A percentile compares a stretch with the other conserved stretches of the same genome.
These are phyloP conservation scores for Mirza zaza DNA, from an alignment of 2,113 vertebrate genomes.

Conservation along the genomic window DNA sequence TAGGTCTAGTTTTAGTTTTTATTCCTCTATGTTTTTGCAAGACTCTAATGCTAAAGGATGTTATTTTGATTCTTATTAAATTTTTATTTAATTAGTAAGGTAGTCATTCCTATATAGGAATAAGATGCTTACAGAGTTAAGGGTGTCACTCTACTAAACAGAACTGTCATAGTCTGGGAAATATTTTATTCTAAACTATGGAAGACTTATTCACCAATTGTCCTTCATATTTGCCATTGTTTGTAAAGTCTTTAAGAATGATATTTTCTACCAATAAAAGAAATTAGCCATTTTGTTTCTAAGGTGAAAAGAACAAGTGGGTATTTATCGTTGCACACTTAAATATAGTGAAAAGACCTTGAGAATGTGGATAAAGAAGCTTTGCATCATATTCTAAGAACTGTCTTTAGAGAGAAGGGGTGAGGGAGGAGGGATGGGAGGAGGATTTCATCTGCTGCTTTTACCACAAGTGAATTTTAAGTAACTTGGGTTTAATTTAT, in stretches of 20 bases:
- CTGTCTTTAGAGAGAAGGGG: neutral
- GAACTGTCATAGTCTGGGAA: slow-evolving; percentile 21
- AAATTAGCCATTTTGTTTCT: slow-evolving; percentile 7
- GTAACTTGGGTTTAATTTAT: slow-evolving; percentile 18
- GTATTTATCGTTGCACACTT: neutral
- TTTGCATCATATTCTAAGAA: neutral
- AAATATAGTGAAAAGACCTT: slow-evolving; percentile 29
- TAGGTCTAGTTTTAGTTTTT: slow-evolving; percentile 19
- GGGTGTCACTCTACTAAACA: neutral
- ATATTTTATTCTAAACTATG: neutral
- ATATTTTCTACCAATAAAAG: slow-evolving; percentile 43
- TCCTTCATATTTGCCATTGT: slow-evolving; percentile 36
- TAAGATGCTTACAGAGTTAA: slow-evolving; percentile 40
- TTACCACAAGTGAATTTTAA: slow-evolving; percentile 25
- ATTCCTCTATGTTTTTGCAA: neutral
- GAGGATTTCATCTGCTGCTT: neutral
- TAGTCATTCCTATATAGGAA: neutral
- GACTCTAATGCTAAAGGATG: slow-evolving; percentile 30
- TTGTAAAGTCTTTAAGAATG: slow-evolving; percentile 36
- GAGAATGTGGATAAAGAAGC: neutral
- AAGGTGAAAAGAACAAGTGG: slow-evolving; percentile 35
- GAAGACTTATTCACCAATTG: neutral
- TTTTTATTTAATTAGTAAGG: slow-evolving; percentile 28
- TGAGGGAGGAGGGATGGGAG: fast-evolving
- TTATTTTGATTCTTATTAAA: slow-evolving; percentile 49